Base-by-base conservation (phyloP, 2,797 vertebrate genomes). In the Manis javanica region DNA sequence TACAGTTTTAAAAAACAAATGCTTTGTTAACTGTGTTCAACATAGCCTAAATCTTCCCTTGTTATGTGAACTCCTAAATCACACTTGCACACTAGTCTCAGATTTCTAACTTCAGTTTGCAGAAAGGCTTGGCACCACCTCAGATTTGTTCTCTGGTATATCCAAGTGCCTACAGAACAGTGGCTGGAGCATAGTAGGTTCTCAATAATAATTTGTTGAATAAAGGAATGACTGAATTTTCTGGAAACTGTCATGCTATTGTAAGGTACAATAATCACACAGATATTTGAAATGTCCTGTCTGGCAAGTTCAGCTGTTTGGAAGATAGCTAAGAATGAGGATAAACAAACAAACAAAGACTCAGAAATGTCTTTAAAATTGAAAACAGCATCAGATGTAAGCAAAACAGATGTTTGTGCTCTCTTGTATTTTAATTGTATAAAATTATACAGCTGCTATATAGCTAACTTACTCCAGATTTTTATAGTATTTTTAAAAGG, bases 311-410 rank as follows among this genome's bases (percentile, higher is more conserved):
- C 39, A 23, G 24, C 66, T 61, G 90, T 79, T 86, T 95, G 49
- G 74, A 86, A 87, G 51, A 85, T 46, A 72, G 68, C 57, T 82
- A 91, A 87, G 87, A 93, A 93, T 51, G n/a, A 91, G 77, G 64
- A 79, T 18, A 86, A 68, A 59, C 24, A 59, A 63, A 77, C 23
- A 66, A 72, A 72, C 42, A 42, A 57, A 39, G 46, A 42, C 26
- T n/a, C 7, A 72, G 57, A 77, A 86, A 46, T 26, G 10, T 46
- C 10, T 46, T 46, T 75, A 23, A 86, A 49, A 64, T 31, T 49
- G 34, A 86, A 31, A 34, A 42, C 29, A 91, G 66, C 16, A 46
- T 91, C 55, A 55, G 4, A 79, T 46, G 14, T 3, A 86, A 18
- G 24, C 21, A 92, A 88, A 95, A 53, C 29, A 83, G 7, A 83